Evolutionary conservation across 1,140 invertebrate species (phyloP).

Genomic region (Diachasma alloeum): DNA sequence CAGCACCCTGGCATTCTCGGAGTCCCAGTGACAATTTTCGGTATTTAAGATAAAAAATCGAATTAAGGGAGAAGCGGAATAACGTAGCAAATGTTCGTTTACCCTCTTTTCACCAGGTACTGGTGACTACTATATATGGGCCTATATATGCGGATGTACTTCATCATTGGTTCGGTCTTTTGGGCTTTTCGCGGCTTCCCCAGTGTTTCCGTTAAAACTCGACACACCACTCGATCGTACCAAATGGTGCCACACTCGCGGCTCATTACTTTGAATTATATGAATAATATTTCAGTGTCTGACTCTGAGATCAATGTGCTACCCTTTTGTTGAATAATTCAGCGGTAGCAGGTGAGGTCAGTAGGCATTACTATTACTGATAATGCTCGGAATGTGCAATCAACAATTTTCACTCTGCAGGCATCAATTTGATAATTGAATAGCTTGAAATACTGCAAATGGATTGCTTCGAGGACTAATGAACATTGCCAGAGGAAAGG

Average conservation of each 20-base stretch:
- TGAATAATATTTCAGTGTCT: conserved; percentile 60
- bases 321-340: conserved; percentile 16
- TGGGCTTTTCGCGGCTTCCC: neutral
- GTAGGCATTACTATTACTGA: neutral
- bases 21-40: conserved; percentile 20
- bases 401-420: neutral
- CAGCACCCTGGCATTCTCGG: neutral
- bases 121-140: neutral
- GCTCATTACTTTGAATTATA: conserved; percentile 63
- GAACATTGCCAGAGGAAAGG: neutral
- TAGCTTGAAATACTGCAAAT: neutral
- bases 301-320: conserved; percentile 56
- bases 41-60: conserved; percentile 30
- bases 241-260: neutral
- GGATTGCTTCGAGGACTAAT: neutral
- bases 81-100: conserved; percentile 31
- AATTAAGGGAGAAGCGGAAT: conserved; percentile 41
- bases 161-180: conserved; percentile 1
- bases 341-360: neutral
- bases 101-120: neutral
- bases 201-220: neutral
- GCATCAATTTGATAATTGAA: neutral
- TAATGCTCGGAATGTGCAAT: neutral
- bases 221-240: neutral
- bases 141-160: neutral